Percentiles rank a stretch among this genome's conserved stretches.
phyloP scores from a whole-genome alignment of 2,113 vertebrate species.

The Paedocypris sp. region DNA sequence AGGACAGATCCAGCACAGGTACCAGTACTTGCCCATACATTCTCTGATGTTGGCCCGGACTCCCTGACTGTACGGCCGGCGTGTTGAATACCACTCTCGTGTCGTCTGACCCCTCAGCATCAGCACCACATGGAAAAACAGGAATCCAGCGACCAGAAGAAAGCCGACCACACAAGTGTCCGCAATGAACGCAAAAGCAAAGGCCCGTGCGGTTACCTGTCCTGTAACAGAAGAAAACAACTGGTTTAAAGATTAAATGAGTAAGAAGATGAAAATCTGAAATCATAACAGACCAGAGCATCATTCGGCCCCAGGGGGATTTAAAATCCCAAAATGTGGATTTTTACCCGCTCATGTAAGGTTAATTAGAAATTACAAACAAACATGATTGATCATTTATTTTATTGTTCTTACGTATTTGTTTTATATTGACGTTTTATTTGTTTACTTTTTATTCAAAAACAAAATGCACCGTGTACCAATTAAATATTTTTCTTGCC shows the following conservation, averaged over 20 bases:
- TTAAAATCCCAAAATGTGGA: too few species aligned
- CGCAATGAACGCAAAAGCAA: constrained; percentile 74
- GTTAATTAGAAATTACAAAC: too few species aligned
- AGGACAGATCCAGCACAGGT: constrained; percentile 73
- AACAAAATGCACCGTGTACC: too few species aligned
- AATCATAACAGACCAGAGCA: too few species aligned
- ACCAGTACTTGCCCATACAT: constrained; percentile 68
- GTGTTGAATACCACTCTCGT: constrained; percentile 73
- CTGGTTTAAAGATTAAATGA: not conserved
- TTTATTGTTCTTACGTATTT: too few species aligned
- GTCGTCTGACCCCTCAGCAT: constrained; percentile 77
- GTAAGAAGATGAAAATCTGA: too few species aligned
- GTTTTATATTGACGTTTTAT: too few species aligned
- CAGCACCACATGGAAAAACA: constrained; percentile 74
- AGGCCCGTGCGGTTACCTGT: constrained; percentile 68
- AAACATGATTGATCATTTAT: too few species aligned
- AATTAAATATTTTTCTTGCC: too few species aligned
- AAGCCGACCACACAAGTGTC: constrained; percentile 79
- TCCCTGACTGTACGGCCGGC: constrained; percentile 65
- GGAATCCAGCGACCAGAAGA: constrained; percentile 71
- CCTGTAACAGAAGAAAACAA: constrained; percentile 50
- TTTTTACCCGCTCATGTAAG: too few species aligned
- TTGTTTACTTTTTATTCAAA: too few species aligned
- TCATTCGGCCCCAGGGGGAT: too few species aligned
- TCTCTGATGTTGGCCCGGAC: constrained; percentile 59